Conservation (phyloP, 2,888 invertebrate species). For the Hipparchia sbordonii region DNA sequence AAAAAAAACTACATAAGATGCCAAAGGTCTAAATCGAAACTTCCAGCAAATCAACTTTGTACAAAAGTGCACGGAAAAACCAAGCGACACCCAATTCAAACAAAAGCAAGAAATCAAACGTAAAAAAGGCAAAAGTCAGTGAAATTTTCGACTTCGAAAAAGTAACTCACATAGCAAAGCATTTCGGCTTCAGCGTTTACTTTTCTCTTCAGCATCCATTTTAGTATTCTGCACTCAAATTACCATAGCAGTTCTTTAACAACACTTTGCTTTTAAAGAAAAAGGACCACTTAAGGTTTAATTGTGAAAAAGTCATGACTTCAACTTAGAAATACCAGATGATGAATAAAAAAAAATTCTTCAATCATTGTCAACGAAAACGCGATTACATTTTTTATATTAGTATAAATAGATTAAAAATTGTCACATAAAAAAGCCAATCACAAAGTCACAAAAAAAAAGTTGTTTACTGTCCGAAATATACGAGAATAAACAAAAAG, state of each 20-base stretch:
- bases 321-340: neutral
- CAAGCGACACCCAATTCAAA: neutral
- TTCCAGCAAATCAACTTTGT: too few species aligned
- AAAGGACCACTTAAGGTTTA: slow-evolving; percentile 5
- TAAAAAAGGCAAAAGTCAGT: neutral
- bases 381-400: too few species aligned
- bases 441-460: too few species aligned
- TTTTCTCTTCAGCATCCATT: slow-evolving; percentile 40
- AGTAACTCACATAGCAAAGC: slow-evolving; percentile 76
- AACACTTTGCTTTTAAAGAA: slow-evolving; percentile 15
- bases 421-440: too few species aligned
- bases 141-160: neutral
- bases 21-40: too few species aligned
- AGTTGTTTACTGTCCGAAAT: too few species aligned
- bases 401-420: too few species aligned
- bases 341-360: neutral
- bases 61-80: neutral
- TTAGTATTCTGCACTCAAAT: slow-evolving; percentile 23
- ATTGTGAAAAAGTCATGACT: neutral
- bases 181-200: slow-evolving; percentile 52
- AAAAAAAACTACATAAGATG: too few species aligned
- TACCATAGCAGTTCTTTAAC: slow-evolving; percentile 14
- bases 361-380: neutral
- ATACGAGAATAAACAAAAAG: too few species aligned
- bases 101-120: too few species aligned